Evolutionary conservation across 2,113 vertebrate genomes (phyloP).

Genomic region (Vulpes vulpes): DNA sequence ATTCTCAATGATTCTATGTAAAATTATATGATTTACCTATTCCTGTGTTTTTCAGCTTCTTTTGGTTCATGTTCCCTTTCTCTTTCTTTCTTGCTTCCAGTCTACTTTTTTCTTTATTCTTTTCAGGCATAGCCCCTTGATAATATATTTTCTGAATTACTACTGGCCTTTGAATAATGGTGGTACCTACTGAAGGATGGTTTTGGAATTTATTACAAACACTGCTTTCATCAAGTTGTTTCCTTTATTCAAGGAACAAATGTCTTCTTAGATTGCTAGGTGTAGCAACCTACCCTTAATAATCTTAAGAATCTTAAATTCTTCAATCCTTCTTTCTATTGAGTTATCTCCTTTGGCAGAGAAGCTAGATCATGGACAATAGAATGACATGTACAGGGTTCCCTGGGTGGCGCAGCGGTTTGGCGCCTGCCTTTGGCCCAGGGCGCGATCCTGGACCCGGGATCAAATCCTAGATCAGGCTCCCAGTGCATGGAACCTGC

Average conservation of each 20-base stretch:
- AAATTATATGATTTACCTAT: background rate
- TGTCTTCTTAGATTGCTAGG: background rate
- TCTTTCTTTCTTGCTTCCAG: background rate
- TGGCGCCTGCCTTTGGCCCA: no score
- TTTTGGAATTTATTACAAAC: constrained; percentile 20
- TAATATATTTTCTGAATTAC: background rate
- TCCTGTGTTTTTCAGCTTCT: background rate
- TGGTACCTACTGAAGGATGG: background rate
- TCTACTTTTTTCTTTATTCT: background rate
- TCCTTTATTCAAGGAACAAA: background rate
- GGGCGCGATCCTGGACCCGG: no score
- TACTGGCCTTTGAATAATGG: background rate
- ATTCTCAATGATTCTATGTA: background rate
- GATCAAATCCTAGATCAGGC: no score
- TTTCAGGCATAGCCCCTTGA: background rate
- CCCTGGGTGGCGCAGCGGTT: no score
- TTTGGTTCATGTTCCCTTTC: background rate
- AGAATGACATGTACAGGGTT: background rate
- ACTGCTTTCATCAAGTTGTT: background rate
- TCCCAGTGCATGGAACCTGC: no score
- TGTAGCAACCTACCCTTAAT: background rate
- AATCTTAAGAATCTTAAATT: background rate
- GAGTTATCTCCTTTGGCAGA: background rate
- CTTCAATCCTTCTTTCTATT: background rate
- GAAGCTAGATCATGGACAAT: background rate